phyloP scores from a whole-genome alignment of 2,888 invertebrate species.

The Pecten maximus region DNA sequence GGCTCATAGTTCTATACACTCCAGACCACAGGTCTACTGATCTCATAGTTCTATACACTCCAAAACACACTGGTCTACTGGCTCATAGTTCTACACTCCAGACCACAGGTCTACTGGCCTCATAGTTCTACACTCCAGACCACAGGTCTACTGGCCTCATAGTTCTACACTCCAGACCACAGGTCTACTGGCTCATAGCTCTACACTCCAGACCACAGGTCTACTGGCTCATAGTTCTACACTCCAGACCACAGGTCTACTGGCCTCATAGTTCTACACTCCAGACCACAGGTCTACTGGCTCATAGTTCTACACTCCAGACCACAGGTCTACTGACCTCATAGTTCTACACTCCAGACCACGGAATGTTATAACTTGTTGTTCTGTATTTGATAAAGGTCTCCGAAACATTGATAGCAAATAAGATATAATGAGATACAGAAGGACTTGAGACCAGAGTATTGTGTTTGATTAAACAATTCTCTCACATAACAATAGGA shows the following conservation, averaged over 20 bases:
- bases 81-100: neutral
- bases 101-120: neutral
- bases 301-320: neutral
- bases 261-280: neutral
- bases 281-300: neutral
- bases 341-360: too few relatives aligned
- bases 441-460: too few relatives aligned
- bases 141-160: neutral
- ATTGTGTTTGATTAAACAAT: too few relatives aligned
- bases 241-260: neutral
- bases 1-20: neutral
- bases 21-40: neutral
- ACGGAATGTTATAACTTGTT: too few relatives aligned
- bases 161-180: neutral
- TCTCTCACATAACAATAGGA: too few relatives aligned
- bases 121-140: too few relatives aligned
- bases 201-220: too few relatives aligned
- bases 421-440: too few relatives aligned
- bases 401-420: too few relatives aligned
- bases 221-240: too few relatives aligned
- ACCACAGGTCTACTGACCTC: neutral
- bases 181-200: neutral
- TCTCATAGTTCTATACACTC: neutral
- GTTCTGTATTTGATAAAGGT: too few relatives aligned
- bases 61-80: too few relatives aligned